A percentile compares a stretch with the other conserved stretches of the same genome.
These are phyloP conservation scores for Aotus griseimembra DNA, from an alignment of 2,797 vertebrate genomes.

Conservation along the genomic window DNA sequence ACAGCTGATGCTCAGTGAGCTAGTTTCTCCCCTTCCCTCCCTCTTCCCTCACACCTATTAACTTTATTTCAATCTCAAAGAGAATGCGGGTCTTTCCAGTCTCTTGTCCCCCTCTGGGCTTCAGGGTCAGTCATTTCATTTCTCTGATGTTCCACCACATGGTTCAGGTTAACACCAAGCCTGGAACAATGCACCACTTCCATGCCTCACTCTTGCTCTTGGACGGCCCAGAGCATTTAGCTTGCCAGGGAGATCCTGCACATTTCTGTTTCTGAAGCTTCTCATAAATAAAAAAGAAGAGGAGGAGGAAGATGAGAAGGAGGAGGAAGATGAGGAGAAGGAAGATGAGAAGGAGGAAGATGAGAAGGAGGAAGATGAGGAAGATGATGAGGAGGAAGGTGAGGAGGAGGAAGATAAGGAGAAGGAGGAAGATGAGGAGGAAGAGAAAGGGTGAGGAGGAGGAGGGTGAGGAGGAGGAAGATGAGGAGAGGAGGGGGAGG, in stretches of 20 bases:
- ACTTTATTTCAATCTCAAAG: neutral
- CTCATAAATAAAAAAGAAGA: neutral
- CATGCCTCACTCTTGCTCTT: neutral
- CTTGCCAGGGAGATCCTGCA: neutral
- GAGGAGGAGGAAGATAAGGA: too few relatives aligned
- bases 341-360: neutral
- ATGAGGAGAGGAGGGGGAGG: neutral
- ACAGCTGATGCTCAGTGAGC: neutral
- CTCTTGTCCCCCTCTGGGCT: neutral
- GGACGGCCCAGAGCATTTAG: neutral
- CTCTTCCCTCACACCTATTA: neutral
- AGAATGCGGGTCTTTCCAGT: neutral
- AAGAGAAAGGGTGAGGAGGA: too few relatives aligned
- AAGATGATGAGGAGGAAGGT: fast-evolving
- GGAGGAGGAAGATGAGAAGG: neutral
- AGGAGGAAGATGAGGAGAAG: neutral
- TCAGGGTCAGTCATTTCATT: neutral
- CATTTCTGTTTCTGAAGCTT: constrained; percentile 26
- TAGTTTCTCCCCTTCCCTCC: neutral
- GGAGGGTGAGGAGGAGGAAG: too few relatives aligned
- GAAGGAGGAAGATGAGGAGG: too few relatives aligned
- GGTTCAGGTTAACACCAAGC: neutral
- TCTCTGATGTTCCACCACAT: neutral
- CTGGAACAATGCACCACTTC: neutral
- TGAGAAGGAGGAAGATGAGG: too few relatives aligned